Conservation (phyloP, 2,888 invertebrate species). For the Ypsolopha sequella region DNA sequence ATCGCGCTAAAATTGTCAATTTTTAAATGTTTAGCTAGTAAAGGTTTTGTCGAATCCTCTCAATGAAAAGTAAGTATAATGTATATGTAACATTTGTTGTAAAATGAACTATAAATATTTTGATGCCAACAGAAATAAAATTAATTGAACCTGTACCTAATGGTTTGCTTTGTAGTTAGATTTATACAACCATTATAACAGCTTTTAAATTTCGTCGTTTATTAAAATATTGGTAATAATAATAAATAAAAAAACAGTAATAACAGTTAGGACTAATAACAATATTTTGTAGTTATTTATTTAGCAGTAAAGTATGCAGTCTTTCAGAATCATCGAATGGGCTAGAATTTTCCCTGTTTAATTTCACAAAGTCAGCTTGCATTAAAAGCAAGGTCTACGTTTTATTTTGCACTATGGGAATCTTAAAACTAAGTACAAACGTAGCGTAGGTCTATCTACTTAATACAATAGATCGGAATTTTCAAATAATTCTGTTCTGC, state of each 20-base stretch:
- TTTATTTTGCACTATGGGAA: too few species aligned
- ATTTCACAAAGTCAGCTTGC: too few species aligned
- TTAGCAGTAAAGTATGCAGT: not conserved
- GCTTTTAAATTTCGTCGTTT: not conserved
- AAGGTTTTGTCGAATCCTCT: constrained; percentile 45
- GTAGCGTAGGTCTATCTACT: too few species aligned
- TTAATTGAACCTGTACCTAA: constrained; percentile 44
- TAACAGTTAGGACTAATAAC: not conserved
- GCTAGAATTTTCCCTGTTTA: too few species aligned
- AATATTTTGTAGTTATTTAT: too few species aligned
- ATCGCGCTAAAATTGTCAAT: constrained; percentile 57
- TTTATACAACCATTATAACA: not conserved
- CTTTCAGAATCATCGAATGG: too few species aligned
- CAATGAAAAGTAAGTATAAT: constrained; percentile 47
- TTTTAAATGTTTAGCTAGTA: constrained; percentile 59
- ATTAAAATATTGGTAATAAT: not conserved
- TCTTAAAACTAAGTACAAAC: too few species aligned
- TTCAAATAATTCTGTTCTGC: too few species aligned
- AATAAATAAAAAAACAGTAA: not conserved
- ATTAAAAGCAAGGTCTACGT: too few species aligned
- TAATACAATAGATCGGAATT: too few species aligned
- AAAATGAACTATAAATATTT: constrained; percentile 61
- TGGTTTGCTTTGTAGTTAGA: constrained; percentile 21
- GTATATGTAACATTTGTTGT: constrained; percentile 56
- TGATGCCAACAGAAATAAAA: constrained; percentile 64